Evolutionary conservation across 2,113 vertebrate species (phyloP).

Genomic region (Synodontis membranacea): DNA sequence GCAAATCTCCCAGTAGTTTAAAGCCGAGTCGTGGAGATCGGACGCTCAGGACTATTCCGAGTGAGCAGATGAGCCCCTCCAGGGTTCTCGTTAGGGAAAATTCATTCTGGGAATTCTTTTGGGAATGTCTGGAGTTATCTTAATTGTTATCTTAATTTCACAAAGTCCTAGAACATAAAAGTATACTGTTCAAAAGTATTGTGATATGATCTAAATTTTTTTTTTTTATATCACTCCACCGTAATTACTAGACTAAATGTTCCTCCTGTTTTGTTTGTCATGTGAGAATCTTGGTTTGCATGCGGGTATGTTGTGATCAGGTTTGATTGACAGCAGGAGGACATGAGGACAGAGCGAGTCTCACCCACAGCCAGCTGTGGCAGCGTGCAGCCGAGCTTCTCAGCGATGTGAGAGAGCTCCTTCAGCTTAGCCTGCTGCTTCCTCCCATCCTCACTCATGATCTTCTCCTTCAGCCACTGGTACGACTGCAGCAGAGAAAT

Average conservation of each 20-base stretch:
- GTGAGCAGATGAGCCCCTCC: neutral
- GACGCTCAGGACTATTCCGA: neutral
- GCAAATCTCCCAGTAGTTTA: neutral
- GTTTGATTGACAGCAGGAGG: neutral
- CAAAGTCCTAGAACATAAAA: too few species aligned
- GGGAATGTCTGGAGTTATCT: too few species aligned
- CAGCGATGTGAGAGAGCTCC: constrained; percentile 89
- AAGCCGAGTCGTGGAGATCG: neutral
- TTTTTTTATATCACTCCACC: too few species aligned
- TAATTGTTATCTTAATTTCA: too few species aligned
- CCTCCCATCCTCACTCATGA: constrained; percentile 90
- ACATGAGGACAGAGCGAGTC: constrained; percentile 38
- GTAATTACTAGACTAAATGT: too few species aligned
- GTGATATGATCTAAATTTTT: too few species aligned
- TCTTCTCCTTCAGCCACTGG: constrained; percentile 98
- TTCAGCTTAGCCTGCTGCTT: constrained; percentile 94
- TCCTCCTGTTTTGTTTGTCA: too few species aligned
- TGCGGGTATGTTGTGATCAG: too few species aligned
- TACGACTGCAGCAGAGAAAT: constrained; percentile 78
- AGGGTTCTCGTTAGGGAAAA: neutral
- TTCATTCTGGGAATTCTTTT: neutral
- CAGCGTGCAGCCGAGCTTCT: constrained; percentile 91
- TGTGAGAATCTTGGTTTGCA: too few species aligned
- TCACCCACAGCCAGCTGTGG: constrained; percentile 96
- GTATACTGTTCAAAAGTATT: too few species aligned